These are phyloP conservation scores for Julus scandinavius DNA, from an alignment of 2,888 invertebrate species.

Conservation along the genomic window DNA sequence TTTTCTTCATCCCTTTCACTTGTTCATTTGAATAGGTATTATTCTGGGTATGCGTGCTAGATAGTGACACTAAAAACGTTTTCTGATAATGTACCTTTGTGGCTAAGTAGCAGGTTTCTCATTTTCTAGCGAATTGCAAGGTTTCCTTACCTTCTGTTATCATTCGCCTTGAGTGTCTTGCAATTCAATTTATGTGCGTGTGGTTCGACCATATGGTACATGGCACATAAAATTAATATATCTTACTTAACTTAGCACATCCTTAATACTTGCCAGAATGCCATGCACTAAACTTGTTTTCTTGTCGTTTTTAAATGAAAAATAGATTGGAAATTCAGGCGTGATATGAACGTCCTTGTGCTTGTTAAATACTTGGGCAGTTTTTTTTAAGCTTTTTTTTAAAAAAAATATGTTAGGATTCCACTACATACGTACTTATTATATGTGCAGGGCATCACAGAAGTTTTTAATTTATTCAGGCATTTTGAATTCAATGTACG, in stretches of 20 bases:
- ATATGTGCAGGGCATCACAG: neutral
- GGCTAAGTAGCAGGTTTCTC: neutral
- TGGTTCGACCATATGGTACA: neutral
- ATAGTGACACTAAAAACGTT: neutral
- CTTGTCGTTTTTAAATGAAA: neutral
- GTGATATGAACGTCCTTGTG: neutral
- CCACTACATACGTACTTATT: neutral
- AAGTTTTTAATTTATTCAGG: neutral
- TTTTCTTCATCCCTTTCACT: neutral
- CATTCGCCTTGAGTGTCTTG: neutral
- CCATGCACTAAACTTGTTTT: neutral
- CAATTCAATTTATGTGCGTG: neutral
- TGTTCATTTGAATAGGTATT: neutral
- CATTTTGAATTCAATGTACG: no score
- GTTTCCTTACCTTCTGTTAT: neutral
- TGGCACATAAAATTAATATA: neutral
- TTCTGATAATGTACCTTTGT: neutral
- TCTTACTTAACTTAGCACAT: constrained; percentile 2
- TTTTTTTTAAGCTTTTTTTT: neutral
- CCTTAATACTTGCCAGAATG: neutral
- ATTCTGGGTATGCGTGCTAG: neutral
- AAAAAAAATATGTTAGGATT: neutral
- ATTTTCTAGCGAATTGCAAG: neutral
- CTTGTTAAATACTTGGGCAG: neutral
- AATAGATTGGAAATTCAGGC: neutral